Percentiles rank a stretch among this genome's conserved stretches.
Evolutionary conservation across 1,140 invertebrate genomes (phyloP).

Genomic region (Pseudomyrmex cubaensis): DNA sequence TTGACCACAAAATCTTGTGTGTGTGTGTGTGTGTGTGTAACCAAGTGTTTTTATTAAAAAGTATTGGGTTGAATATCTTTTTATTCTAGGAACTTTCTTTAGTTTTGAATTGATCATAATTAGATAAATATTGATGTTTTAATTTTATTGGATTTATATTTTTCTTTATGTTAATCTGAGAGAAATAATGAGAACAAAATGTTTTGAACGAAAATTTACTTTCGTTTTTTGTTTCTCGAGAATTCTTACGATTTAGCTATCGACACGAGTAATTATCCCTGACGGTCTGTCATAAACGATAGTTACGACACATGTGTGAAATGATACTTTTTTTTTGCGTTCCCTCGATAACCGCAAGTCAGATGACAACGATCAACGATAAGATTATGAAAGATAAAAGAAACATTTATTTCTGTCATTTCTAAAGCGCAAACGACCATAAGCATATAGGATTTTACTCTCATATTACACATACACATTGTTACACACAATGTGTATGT

Average conservation of each 20-base stretch:
- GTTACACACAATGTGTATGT: no score
- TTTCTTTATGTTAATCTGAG: conserved; percentile 9
- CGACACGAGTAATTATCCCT: conserved; percentile 5
- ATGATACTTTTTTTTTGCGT: conserved; percentile 19
- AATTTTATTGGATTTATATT: no score
- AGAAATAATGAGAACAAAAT: background rate
- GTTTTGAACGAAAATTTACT: background rate
- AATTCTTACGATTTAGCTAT: conserved; percentile 1
- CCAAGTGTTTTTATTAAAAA: background rate
- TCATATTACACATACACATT: background rate
- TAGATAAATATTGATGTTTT: no score
- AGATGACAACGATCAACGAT: conserved; percentile 45
- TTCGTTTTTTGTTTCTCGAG: background rate
- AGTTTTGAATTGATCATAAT: no score
- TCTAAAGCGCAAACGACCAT: background rate
- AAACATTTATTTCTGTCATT: conserved; percentile 45
- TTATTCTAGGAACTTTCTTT: background rate
- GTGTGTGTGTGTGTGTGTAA: no score
- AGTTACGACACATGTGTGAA: background rate
- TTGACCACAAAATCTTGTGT: background rate
- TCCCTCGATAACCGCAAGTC: conserved; percentile 35
- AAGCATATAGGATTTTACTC: background rate
- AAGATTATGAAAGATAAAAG: conserved; percentile 53
- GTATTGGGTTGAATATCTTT: background rate
- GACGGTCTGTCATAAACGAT: background rate